A percentile compares a stretch with the other conserved stretches of the same genome.
Evolutionary conservation across 2,888 invertebrate species (phyloP).

Genomic region (Leistus spinibarbis): DNA sequence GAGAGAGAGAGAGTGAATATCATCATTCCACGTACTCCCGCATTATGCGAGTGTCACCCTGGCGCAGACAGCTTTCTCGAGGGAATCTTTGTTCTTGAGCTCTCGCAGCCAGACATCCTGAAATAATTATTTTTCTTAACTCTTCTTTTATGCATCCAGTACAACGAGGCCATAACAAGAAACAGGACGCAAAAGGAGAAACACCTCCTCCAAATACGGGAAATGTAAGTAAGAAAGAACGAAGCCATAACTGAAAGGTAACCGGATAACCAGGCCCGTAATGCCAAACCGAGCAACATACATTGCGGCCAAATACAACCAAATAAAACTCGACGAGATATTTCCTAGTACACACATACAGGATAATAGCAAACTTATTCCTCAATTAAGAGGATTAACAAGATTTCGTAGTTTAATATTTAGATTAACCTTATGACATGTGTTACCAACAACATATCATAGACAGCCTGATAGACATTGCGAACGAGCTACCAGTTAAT

Average conservation of each 20-base stretch:
- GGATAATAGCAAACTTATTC: neutral
- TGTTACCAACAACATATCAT: no score
- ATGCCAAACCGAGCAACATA: no score
- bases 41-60: slow-evolving; percentile 4
- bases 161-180: slow-evolving; percentile 29
- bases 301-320: no score
- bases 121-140: slow-evolving; percentile 35
- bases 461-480: no score
- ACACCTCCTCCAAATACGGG: neutral
- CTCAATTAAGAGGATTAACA: neutral
- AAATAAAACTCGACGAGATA: no score
- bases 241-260: no score
- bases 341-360: neutral
- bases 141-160: slow-evolving; percentile 29
- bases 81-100: slow-evolving; percentile 5
- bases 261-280: no score
- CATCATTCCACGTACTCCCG: neutral
- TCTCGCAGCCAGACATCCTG: slow-evolving; percentile 18
- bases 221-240: neutral
- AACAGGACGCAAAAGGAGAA: slow-evolving; percentile 1
- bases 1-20: neutral
- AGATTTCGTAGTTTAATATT: no score
- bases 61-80: slow-evolving; percentile 10
- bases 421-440: no score
- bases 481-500: no score